Conservation (phyloP, 2,113 vertebrate species). For the Tyto alba region DNA sequence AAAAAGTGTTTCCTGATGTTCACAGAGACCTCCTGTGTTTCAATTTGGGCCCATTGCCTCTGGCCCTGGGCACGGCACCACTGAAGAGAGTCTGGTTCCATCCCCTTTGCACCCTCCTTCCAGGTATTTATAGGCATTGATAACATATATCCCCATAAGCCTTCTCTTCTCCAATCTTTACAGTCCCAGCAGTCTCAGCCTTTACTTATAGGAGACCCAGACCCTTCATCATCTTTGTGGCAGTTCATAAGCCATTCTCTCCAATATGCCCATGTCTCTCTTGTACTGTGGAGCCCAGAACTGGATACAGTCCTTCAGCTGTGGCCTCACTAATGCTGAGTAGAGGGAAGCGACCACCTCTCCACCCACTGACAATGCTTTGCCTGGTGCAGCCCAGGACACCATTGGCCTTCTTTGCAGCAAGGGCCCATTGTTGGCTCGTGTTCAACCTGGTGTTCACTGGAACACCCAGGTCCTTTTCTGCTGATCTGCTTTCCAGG, state of each 20-base stretch:
- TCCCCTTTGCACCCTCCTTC: neutral
- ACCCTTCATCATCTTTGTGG: neutral
- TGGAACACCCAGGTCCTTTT: neutral
- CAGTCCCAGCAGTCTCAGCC: neutral
- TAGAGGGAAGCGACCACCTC: neutral
- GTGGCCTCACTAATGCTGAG: neutral
- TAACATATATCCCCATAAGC: neutral
- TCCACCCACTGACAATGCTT: fast-evolving
- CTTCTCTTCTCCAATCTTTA: neutral
- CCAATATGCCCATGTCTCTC: no score
- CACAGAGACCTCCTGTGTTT: neutral
- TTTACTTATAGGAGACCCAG: neutral
- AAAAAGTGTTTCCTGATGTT: neutral
- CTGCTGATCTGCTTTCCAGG: neutral
- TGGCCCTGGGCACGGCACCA: neutral
- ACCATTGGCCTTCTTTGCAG: neutral
- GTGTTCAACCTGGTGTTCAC: neutral
- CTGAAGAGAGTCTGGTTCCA: fast-evolving
- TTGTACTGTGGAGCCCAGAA: neutral
- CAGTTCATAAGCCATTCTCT: neutral
- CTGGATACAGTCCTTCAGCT: neutral
- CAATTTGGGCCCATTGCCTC: neutral
- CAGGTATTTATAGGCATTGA: neutral
- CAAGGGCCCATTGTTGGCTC: neutral
- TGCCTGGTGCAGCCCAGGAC: fast-evolving